These are phyloP conservation scores for Aleiodes testaceus DNA, from an alignment of 2,888 invertebrate species.

Conservation along the genomic window DNA sequence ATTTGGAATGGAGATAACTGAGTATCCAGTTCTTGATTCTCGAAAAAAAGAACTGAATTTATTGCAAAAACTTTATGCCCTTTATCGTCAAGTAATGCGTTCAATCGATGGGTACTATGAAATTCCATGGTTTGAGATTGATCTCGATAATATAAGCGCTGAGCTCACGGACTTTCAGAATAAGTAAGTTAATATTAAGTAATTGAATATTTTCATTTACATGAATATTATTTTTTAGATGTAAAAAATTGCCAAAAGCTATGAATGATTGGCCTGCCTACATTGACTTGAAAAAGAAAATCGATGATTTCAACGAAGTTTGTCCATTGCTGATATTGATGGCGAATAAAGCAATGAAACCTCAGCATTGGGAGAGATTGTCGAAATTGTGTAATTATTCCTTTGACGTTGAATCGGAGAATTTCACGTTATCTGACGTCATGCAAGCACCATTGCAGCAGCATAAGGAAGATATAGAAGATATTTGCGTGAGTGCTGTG, in stretches of 20 bases:
- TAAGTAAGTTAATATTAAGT: constrained; percentile 64
- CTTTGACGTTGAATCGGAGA: constrained; percentile 86
- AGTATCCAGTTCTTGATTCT: constrained; percentile 86
- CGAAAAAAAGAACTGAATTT: constrained; percentile 89
- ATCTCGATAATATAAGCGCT: constrained; percentile 85
- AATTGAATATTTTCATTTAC: too few species aligned
- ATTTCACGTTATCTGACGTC: constrained; percentile 85
- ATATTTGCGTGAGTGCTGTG: constrained; percentile 90
- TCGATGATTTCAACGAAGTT: constrained; percentile 92
- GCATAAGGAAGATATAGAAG: constrained; percentile 92
- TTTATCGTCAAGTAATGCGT: constrained; percentile 88
- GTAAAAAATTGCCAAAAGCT: constrained; percentile 86
- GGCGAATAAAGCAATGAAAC: constrained; percentile 90
- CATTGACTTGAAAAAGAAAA: constrained; percentile 88
- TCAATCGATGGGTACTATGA: constrained; percentile 91
- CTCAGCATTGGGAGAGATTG: constrained; percentile 84
- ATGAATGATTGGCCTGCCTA: constrained; percentile 93
- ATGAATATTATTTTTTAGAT: too few species aligned
- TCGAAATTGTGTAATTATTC: constrained; percentile 77
- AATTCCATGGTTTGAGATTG: constrained; percentile 87
- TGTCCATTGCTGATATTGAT: constrained; percentile 90
- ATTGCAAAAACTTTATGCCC: constrained; percentile 85
- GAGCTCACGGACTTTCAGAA: constrained; percentile 89
- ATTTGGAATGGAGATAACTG: constrained; percentile 87
- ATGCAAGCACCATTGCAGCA: constrained; percentile 89